phyloP scores from a whole-genome alignment of 2,888 invertebrate genomes.

The Myopa testacea region DNA sequence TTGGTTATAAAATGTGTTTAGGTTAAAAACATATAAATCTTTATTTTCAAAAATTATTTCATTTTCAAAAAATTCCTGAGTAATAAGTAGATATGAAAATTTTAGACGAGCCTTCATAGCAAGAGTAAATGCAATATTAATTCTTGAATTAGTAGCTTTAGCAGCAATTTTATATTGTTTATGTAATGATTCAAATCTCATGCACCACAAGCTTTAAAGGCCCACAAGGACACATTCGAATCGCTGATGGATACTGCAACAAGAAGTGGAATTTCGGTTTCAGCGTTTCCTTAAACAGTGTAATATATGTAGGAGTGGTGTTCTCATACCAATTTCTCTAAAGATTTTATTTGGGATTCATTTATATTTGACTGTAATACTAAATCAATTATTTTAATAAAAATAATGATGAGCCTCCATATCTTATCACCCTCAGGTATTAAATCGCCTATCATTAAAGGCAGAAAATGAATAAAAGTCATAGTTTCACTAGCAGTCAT shows the following conservation, averaged over 20 bases:
- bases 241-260: constrained; percentile 38
- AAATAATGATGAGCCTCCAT: constrained; percentile 28
- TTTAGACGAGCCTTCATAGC: constrained; percentile 34
- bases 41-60: constrained; percentile 30
- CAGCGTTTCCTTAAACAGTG: constrained; percentile 39
- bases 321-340: constrained; percentile 35
- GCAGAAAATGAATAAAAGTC: constrained; percentile 40
- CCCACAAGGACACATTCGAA: constrained; percentile 35
- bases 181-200: constrained; percentile 40
- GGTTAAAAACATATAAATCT: background rate
- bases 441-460: constrained; percentile 42
- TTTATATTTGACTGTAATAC: constrained; percentile 28
- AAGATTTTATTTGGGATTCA: constrained; percentile 22
- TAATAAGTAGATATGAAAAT: constrained; percentile 22
- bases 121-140: constrained; percentile 40
- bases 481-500: constrained; percentile 43
- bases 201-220: constrained; percentile 41
- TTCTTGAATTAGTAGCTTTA: constrained; percentile 33
- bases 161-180: constrained; percentile 40
- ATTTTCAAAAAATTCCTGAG: constrained; percentile 39
- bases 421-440: constrained; percentile 35
- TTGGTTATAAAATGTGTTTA: background rate
- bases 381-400: constrained; percentile 41
- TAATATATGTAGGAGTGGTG: constrained; percentile 36
- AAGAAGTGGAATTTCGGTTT: constrained; percentile 43